Conservation (phyloP, 2,797 vertebrate genomes). For the Ficedula albicollis region DNA sequence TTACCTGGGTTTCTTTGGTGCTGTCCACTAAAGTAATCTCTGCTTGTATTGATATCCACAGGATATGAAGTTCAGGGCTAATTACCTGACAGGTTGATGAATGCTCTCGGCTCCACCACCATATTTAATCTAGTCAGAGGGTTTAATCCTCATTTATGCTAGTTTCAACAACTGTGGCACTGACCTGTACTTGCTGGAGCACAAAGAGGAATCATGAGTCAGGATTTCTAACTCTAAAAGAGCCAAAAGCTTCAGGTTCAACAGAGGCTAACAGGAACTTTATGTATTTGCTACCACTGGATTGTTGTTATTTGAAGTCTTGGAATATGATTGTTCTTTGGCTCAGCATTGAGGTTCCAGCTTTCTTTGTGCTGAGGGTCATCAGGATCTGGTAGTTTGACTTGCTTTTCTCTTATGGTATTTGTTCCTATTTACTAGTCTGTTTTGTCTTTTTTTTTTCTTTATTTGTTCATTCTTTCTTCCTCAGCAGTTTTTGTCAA, state of each 20-base stretch:
- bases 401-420: neutral
- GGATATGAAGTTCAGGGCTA: neutral
- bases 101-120: neutral
- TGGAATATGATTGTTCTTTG: neutral
- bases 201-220: neutral
- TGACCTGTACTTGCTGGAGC: neutral
- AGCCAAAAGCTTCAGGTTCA: neutral
- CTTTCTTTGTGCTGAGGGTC: neutral
- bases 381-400: neutral
- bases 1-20: neutral
- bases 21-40: neutral
- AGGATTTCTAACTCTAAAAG: neutral
- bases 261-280: neutral
- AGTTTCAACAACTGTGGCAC: neutral
- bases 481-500: neutral
- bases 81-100: neutral
- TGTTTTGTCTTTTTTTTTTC: neutral
- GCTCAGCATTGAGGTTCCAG: neutral
- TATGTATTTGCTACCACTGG: neutral
- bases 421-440: neutral
- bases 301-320: neutral
- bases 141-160: neutral
- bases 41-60: neutral
- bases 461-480: neutral
- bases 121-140: neutral